A percentile compares a stretch with the other conserved stretches of the same genome.
These are phyloP conservation scores for Orthonychiurus folsomi DNA, from an alignment of 2,888 invertebrate species.

Conservation along the genomic window DNA sequence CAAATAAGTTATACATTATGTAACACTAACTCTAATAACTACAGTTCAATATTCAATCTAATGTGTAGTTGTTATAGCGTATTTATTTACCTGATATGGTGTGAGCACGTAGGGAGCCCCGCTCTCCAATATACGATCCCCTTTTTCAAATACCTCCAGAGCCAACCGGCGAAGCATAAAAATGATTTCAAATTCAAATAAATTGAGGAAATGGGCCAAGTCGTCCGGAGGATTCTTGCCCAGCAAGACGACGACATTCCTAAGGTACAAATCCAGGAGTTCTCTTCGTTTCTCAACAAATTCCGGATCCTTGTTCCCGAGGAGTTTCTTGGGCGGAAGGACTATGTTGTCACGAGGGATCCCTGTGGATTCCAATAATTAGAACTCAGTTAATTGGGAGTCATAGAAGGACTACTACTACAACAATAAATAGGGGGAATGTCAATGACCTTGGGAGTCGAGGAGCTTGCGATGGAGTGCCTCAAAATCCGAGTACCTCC, in stretches of 20 bases:
- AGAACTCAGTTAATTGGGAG: too few relatives aligned
- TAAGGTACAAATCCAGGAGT: conserved; percentile 71
- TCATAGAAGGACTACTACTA: too few relatives aligned
- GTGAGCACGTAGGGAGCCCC: conserved; percentile 60
- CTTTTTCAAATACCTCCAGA: conserved; percentile 64
- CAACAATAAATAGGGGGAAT: too few relatives aligned
- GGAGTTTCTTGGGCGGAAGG: conserved; percentile 85
- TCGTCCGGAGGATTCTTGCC: conserved; percentile 59
- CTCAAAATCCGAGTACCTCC: conserved; percentile 82
- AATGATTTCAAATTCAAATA: conserved; percentile 81
- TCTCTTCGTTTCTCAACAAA: conserved; percentile 76
- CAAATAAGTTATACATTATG: conserved; percentile 42
- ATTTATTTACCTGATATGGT: conserved; percentile 64
- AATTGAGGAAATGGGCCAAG: conserved; percentile 74
- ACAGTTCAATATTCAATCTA: too few relatives aligned
- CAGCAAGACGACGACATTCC: conserved; percentile 63
- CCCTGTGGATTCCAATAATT: conserved; percentile 21
- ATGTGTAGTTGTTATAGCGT: too few relatives aligned
- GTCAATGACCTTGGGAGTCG: conserved; percentile 57
- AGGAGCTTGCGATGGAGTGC: conserved; percentile 78
- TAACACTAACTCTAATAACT: background rate
- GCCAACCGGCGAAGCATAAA: conserved; percentile 77
- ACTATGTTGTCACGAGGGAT: conserved; percentile 44
- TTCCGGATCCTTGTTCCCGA: conserved; percentile 77
- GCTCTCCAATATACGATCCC: conserved; percentile 58